Base-by-base conservation (phyloP, 2,113 vertebrate genomes). In the Steatornis caripensis region DNA sequence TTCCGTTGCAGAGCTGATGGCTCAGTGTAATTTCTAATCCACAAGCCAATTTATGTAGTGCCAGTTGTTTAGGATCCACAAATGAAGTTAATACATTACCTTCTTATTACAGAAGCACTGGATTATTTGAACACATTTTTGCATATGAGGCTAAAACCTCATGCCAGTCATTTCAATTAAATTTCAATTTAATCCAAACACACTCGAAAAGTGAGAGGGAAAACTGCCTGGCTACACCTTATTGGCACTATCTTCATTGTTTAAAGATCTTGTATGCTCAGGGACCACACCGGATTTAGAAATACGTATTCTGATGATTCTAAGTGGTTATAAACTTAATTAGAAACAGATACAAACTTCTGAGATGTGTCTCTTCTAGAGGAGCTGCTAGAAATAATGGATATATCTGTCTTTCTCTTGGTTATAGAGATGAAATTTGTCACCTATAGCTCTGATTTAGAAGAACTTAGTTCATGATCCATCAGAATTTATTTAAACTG, bases 241-340 rank as follows among this genome's bases (percentile, higher is more conserved):
- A 85, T 26, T 97, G 83, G 84, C 71, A 79, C 34, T 65, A 20
- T 72, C 75, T 64, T 39, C 48, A 21, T 26, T 79, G 53, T 93
- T 91, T 88, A 95, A 95, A 60, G 36, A 94, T 74, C 71, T 75
- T 58, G 18, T 61, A n/a, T 4, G 22, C 65, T 93, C 65, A 51
- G 48, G 84, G 70, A 95, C 94, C 82, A 89, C 68, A 29, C 4
- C 90, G 58, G 72, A 65, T 89, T 94, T 82, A 87, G 89, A 89
- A 84, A 68, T 65, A 74, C 4, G n/a, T 90, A 83, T 89, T 93
- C 78, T 92, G 90, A 88, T 69, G 58, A 83, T 39, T 90, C 82
- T n/a, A 95, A 95, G 54, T 93, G 74, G 91, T 95, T 97, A 95
- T 54, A 83, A 89, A 84, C 54, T 76, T 97, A 95, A 97, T 89